Percentiles rank a stretch among this genome's conserved stretches.
Evolutionary conservation across 2,888 invertebrate species (phyloP).

Genomic region (Tiliacea aurago): DNA sequence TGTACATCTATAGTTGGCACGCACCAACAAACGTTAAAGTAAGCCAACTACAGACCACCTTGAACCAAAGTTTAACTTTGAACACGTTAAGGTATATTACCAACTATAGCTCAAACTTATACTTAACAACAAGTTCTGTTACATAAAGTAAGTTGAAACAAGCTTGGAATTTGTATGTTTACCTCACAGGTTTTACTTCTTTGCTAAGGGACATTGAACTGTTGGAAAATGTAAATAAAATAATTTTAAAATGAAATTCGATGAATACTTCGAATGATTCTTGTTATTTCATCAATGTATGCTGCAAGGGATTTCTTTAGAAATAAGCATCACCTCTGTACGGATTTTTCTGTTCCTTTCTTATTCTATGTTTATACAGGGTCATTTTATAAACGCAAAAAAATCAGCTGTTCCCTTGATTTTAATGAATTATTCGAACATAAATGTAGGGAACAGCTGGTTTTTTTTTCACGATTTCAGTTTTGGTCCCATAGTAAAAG

Average conservation of each 20-base stretch:
- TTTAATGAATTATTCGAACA: too few relatives aligned
- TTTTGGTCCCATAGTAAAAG: too few relatives aligned
- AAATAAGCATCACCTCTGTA: too few relatives aligned
- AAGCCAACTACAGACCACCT: conserved; percentile 25
- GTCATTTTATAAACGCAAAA: too few relatives aligned
- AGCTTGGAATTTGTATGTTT: conserved; percentile 18
- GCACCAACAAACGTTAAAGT: background rate
- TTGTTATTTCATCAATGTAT: background rate
- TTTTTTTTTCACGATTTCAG: too few relatives aligned
- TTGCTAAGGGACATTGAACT: background rate
- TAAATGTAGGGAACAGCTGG: too few relatives aligned
- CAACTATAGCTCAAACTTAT: conserved; percentile 30
- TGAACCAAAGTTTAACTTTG: conserved; percentile 36
- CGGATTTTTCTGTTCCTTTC: too few relatives aligned
- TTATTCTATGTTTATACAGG: too few relatives aligned
- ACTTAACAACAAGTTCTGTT: conserved; percentile 25
- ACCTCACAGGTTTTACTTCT: too few relatives aligned
- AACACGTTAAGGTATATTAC: conserved; percentile 22
- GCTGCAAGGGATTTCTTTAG: too few relatives aligned
- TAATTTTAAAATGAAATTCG: background rate
- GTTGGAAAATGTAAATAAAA: background rate
- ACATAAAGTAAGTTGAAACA: conserved; percentile 20
- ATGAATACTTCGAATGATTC: background rate
- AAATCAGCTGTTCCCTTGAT: too few relatives aligned
- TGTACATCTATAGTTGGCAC: conserved; percentile 1